phyloP scores from a whole-genome alignment of 2,797 vertebrate species.

The Aeoliscus strigatus region DNA sequence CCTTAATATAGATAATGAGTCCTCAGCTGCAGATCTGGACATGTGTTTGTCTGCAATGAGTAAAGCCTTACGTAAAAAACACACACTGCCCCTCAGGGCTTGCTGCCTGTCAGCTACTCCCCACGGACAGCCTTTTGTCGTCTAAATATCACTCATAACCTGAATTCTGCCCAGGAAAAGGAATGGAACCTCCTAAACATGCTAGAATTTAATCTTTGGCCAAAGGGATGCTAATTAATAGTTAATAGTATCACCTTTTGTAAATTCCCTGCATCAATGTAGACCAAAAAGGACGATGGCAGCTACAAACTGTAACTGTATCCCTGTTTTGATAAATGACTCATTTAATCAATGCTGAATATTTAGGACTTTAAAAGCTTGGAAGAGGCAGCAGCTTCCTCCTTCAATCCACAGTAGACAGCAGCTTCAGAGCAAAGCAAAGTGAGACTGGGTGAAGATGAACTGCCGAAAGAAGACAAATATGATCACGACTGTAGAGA shows the following conservation, averaged over 20 bases:
- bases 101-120: slow-evolving; percentile 2
- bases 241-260: background rate
- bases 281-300: too few species aligned
- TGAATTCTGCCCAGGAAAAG: slow-evolving; percentile 8
- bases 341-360: too few species aligned
- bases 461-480: slow-evolving; percentile 1
- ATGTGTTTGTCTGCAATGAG: slow-evolving; percentile 51
- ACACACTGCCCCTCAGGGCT: slow-evolving; percentile 25
- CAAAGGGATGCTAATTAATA: slow-evolving; percentile 1
- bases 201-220: background rate
- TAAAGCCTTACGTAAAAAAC: slow-evolving; percentile 48
- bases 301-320: too few species aligned
- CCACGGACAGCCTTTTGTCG: slow-evolving; percentile 24
- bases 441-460: slow-evolving; percentile 23
- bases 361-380: slow-evolving; percentile 13
- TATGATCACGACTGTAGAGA: too few species aligned
- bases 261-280: too few species aligned
- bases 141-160: slow-evolving; percentile 16
- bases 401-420: slow-evolving; percentile 8
- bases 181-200: background rate
- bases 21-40: slow-evolving; percentile 48
- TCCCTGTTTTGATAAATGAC: too few species aligned
- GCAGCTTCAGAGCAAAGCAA: slow-evolving; percentile 32
- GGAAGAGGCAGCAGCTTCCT: slow-evolving; percentile 3
- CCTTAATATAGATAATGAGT: slow-evolving; percentile 31